Percentiles rank a stretch among this genome's conserved stretches.
phyloP scores from a whole-genome alignment of 2,888 invertebrate genomes.

The Campaea margaritaria region DNA sequence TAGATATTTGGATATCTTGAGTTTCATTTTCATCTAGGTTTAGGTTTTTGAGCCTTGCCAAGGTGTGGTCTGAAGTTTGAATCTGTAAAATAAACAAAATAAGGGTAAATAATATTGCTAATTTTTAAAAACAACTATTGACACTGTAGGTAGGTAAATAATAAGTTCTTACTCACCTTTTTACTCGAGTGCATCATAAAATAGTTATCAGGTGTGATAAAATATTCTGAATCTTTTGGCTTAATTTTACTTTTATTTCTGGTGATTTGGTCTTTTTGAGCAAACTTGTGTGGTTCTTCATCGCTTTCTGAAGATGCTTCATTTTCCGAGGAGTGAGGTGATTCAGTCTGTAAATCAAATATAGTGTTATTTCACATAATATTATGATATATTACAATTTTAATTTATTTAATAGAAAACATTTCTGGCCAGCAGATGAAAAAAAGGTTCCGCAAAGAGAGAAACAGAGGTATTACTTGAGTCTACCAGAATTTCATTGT shows the following conservation, averaged over 20 bases:
- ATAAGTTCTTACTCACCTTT: conserved; percentile 73
- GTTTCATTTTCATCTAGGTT: conserved; percentile 83
- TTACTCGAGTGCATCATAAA: conserved; percentile 87
- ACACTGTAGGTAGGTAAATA: too few relatives aligned
- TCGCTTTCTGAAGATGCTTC: conserved; percentile 50
- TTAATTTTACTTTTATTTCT: conserved; percentile 56
- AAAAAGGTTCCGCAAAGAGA: too few relatives aligned
- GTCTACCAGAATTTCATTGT: too few relatives aligned
- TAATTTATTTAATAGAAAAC: too few relatives aligned
- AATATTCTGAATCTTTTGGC: conserved; percentile 81
- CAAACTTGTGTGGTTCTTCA: conserved; percentile 53
- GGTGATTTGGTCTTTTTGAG: conserved; percentile 56
- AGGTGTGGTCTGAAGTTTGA: conserved; percentile 91
- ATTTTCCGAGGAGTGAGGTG: conserved; percentile 45
- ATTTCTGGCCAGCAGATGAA: too few relatives aligned
- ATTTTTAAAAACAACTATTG: too few relatives aligned
- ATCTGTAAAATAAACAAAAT: conserved; percentile 60
- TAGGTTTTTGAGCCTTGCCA: conserved; percentile 90
- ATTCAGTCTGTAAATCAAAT: conserved; percentile 47
- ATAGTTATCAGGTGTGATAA: conserved; percentile 88
- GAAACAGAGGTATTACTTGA: too few relatives aligned
- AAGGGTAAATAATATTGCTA: too few relatives aligned
- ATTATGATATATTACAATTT: neutral
- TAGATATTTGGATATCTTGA: conserved; percentile 85
- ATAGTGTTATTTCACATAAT: neutral